Conservation (phyloP, 2,113 vertebrate species). For the Hippocampus zosterae region DNA sequence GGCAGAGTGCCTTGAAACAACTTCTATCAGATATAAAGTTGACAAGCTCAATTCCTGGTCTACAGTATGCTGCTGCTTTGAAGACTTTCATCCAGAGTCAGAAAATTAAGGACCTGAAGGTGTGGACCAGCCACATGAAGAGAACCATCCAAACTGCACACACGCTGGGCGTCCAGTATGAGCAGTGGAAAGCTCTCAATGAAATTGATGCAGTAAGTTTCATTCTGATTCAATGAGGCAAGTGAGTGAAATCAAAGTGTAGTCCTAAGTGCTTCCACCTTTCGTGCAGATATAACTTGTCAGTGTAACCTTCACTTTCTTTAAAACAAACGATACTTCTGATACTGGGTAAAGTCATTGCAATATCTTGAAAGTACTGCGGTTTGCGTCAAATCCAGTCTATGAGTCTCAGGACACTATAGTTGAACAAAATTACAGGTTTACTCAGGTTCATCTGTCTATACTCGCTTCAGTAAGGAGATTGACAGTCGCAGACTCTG, state of each 20-base stretch:
- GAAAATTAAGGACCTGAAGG: slow-evolving; percentile 79
- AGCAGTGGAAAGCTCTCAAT: slow-evolving; percentile 92
- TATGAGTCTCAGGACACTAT: no score
- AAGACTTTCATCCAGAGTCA: slow-evolving; percentile 78
- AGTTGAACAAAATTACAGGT: no score
- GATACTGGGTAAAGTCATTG: no score
- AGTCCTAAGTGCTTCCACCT: no score
- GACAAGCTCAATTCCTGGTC: neutral
- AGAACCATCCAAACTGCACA: slow-evolving; percentile 87
- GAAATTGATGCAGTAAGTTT: slow-evolving; percentile 85
- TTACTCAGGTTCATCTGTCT: no score
- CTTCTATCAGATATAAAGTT: neutral
- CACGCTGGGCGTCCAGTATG: slow-evolving; percentile 78
- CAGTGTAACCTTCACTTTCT: no score
- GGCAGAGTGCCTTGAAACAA: neutral
- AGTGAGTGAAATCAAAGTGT: neutral
- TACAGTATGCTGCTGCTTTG: slow-evolving; percentile 79
- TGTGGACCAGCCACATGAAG: slow-evolving; percentile 90
- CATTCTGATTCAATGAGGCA: neutral
- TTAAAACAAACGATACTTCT: no score
- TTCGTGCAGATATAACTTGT: no score
- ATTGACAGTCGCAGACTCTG: no score
- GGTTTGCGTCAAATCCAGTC: no score
- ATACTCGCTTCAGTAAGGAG: no score
- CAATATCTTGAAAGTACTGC: no score